Base-by-base conservation (phyloP, 2,113 vertebrate species). In the Phainopepla nitens region DNA sequence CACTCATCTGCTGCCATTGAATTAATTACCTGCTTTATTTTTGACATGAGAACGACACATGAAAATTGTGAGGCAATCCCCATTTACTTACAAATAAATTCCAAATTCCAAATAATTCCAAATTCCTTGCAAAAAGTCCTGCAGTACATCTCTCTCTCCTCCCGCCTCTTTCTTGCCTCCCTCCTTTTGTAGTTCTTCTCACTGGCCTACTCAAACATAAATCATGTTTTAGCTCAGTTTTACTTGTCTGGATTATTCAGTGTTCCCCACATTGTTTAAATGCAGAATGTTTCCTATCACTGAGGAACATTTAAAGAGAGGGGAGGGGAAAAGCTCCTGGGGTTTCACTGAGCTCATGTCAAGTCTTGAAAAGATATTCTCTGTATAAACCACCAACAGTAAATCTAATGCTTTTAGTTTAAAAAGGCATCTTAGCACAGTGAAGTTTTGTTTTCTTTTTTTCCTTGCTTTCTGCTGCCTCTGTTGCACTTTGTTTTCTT, bases 331-430 rank as follows among this genome's bases (percentile, higher is more conserved):
- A 87, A n/a, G 2, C 6, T 68, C 51, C 33, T 21, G 31, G 5
- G 6, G 1, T 78, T 83, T 71, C 31, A 44, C 15, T 82, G 62
- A 60, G 11, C 35, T 45, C 28, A 11, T 72, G 53, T 49, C 21
- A 47, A 56, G 84, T 20, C 6, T 22, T 90, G 44, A 47, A 79
- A 68, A 82, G 58, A 18, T 2, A 28, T 51, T 71, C 9, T 54
- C 11, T 62, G 4, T n/a, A 27, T 58, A 64, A 76, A 58, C 7
- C 17, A 66, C 11, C 0, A 0, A 21, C 10, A 70, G 13, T 42
- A 83, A 58, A 78, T 42, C 28, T 47, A 11, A 9, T 57, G 13
- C 8, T 73, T 66, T 31, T 80, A 18, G 13, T 69, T 56, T 47
- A 0, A 49, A 82, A 76, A 41, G 18, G 13, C 14, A 69, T 7